phyloP scores from a whole-genome alignment of 2,797 vertebrate genomes.

The Onychomys leucogaster region DNA sequence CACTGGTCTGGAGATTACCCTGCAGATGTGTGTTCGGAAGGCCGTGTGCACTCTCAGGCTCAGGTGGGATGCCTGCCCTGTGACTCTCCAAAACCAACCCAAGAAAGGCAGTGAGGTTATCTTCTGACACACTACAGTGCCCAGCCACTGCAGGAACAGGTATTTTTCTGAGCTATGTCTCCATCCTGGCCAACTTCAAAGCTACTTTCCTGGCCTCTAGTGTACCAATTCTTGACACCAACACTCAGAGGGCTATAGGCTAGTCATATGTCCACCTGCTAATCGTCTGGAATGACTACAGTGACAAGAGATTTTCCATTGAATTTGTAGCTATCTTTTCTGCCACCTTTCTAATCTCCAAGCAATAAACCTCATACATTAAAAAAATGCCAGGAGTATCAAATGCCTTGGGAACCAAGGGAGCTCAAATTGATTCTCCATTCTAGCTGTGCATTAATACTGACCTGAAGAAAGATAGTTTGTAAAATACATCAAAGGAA shows the following conservation, averaged over 20 bases:
- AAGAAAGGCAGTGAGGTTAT: neutral
- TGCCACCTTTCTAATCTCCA: neutral
- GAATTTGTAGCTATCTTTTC: neutral
- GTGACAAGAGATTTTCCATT: neutral
- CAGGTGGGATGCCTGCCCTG: neutral
- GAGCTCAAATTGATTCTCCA: neutral
- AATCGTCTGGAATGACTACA: neutral
- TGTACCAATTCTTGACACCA: neutral
- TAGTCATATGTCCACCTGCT: neutral
- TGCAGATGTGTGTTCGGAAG: neutral
- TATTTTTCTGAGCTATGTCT: neutral
- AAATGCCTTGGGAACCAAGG: neutral
- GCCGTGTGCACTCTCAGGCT: neutral
- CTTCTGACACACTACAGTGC: neutral
- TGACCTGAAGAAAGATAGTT: neutral
- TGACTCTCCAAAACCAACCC: neutral
- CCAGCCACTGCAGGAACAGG: neutral
- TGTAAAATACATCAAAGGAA: neutral
- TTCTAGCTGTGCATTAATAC: neutral
- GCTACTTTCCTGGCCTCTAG: neutral
- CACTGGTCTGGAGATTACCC: neutral
- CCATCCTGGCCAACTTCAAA: neutral
- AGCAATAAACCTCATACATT: neutral
- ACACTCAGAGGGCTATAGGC: neutral
- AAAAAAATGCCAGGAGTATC: neutral